Evolutionary conservation across 2,113 vertebrate species (phyloP).

Genomic region (Piprites chloris): DNA sequence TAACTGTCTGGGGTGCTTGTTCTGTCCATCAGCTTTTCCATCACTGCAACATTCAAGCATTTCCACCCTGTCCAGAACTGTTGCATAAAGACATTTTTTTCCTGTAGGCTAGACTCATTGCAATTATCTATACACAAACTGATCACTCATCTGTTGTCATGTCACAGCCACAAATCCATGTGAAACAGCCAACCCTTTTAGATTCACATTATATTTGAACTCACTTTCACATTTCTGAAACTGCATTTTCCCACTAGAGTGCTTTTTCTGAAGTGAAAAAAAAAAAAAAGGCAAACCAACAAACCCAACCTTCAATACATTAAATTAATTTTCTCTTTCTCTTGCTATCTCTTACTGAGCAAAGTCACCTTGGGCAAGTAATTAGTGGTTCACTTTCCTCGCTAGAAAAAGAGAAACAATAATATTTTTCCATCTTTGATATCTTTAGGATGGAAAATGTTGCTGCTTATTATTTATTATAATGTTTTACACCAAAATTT

Average conservation of each 20-base stretch:
- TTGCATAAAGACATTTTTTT: background rate
- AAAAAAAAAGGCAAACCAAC: background rate
- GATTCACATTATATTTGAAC: background rate
- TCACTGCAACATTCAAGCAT: background rate
- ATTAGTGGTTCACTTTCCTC: background rate
- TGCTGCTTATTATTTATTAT: slow-evolving; percentile 18
- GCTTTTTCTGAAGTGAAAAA: background rate
- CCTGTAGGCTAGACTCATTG: background rate
- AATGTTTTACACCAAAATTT: background rate
- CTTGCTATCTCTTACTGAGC: slow-evolving; percentile 1
- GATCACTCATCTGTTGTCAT: background rate
- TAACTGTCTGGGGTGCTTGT: background rate
- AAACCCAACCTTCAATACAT: background rate
- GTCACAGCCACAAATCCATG: background rate
- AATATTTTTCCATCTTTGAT: slow-evolving; percentile 5
- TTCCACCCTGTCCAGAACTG: background rate
- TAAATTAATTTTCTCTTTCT: slow-evolving; percentile 11
- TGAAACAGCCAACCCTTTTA: slow-evolving; percentile 4
- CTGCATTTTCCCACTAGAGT: background rate
- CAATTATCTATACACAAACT: background rate
- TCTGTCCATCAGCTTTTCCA: background rate
- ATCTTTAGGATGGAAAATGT: slow-evolving; percentile 16
- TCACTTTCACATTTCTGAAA: slow-evolving; percentile 6
- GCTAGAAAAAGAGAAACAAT: background rate
- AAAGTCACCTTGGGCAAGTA: slow-evolving; percentile 32